Evolutionary conservation across 2,113 vertebrate species (phyloP).

Genomic region (Chaetura pelagica): DNA sequence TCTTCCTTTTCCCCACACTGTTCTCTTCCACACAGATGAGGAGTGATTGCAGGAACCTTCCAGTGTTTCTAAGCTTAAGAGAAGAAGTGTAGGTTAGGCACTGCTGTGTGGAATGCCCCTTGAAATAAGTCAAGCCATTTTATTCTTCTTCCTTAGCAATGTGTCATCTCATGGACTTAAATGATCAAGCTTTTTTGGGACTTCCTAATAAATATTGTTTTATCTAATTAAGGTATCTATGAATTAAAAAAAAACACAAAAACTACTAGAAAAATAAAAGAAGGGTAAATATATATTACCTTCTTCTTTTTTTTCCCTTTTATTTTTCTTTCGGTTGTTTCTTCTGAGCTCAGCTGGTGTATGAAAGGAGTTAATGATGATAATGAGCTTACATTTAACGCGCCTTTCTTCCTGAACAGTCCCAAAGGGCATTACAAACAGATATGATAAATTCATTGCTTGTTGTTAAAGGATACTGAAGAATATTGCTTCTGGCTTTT

Average conservation of each 20-base stretch:
- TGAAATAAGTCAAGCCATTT: background rate
- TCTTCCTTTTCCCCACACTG: background rate
- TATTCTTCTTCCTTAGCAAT: background rate
- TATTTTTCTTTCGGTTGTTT: slow-evolving; percentile 13
- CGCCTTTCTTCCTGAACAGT: slow-evolving; percentile 48
- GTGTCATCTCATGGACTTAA: background rate
- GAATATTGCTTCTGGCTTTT: slow-evolving; percentile 17
- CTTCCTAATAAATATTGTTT: background rate
- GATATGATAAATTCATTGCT: slow-evolving; percentile 39
- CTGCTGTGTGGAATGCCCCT: background rate
- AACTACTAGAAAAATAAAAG: background rate
- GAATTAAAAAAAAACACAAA: background rate
- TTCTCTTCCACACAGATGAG: background rate
- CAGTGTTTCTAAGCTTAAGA: background rate
- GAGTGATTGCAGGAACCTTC: background rate
- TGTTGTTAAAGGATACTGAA: slow-evolving; percentile 28
- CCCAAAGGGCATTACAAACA: slow-evolving; percentile 62
- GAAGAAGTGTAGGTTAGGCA: background rate
- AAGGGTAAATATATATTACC: background rate
- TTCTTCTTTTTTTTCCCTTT: background rate
- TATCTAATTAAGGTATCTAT: background rate
- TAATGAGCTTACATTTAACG: slow-evolving; percentile 69
- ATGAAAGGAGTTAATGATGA: slow-evolving; percentile 69
- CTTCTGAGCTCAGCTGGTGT: slow-evolving; percentile 69
- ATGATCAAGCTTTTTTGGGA: background rate